Conservation (phyloP, 2,888 invertebrate species). For the Cryptus armator region DNA sequence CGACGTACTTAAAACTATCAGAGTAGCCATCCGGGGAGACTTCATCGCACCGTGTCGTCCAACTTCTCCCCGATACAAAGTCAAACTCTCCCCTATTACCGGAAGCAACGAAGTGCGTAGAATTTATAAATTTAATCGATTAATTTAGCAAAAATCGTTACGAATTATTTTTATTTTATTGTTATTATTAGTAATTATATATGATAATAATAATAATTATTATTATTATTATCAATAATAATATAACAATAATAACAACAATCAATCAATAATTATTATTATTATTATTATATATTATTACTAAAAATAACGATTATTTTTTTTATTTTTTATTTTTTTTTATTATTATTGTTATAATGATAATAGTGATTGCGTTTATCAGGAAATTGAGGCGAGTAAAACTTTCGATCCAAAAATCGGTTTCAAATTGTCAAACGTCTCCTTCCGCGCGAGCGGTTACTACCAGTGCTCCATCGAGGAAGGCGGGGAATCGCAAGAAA, state of each 20-base stretch:
- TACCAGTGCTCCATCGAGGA: conserved; percentile 68
- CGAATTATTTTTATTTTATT: not conserved
- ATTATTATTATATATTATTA: too few relatives aligned
- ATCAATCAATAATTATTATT: too few relatives aligned
- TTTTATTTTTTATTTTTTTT: not conserved
- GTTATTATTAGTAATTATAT: too few relatives aligned
- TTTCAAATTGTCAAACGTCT: conserved; percentile 82
- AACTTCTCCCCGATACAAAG: conserved; percentile 87
- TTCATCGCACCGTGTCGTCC: conserved; percentile 88
- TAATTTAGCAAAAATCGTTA: not conserved
- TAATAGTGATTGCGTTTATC: conserved; percentile 8
- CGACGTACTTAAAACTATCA: conserved; percentile 64
- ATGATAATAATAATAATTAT: not conserved
- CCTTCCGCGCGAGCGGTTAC: conserved; percentile 76
- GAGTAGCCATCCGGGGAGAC: conserved; percentile 81
- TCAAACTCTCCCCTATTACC: conserved; percentile 75
- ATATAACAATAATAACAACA: too few relatives aligned
- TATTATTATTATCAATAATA: not conserved
- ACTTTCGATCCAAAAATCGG: conserved; percentile 85
- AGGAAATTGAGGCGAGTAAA: conserved; percentile 78
- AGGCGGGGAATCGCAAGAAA: conserved; percentile 11
- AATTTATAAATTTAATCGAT: not conserved
- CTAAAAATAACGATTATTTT: not conserved
- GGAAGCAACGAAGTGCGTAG: conserved; percentile 57
- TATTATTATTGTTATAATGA: not conserved